Conservation (phyloP, 1,140 invertebrate species). For the Aphidius ervi region DNA sequence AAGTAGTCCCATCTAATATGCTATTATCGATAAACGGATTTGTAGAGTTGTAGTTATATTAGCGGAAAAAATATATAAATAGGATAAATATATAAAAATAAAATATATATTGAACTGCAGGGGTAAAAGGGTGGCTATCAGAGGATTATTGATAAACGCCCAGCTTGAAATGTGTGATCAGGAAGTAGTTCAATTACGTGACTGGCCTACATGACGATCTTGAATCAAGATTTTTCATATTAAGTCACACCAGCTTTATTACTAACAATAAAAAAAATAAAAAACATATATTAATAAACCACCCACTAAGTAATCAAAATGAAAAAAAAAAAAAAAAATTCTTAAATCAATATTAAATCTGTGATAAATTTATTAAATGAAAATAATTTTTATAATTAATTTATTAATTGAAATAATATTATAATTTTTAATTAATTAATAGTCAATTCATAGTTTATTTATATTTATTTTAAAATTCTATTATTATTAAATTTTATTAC, state of each 20-base stretch:
- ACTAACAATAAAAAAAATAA: not conserved
- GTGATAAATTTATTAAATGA: too few relatives aligned
- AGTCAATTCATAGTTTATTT: too few relatives aligned
- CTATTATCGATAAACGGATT: not conserved
- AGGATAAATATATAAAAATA: too few relatives aligned
- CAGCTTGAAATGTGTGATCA: slow-evolving; percentile 13
- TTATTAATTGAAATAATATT: too few relatives aligned
- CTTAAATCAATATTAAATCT: too few relatives aligned
- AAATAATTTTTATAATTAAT: too few relatives aligned
- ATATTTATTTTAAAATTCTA: too few relatives aligned
- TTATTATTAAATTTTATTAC: too few relatives aligned
- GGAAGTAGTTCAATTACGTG: slow-evolving; percentile 21
- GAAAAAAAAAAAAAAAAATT: too few relatives aligned
- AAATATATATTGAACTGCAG: not conserved
- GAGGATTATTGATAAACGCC: slow-evolving; percentile 12
- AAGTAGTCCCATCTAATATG: not conserved
- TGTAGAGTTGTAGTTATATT: not conserved
- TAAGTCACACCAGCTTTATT: slow-evolving; percentile 13
- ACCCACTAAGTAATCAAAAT: too few relatives aligned
- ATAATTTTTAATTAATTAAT: too few relatives aligned
- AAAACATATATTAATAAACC: not conserved
- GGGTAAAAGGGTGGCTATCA: not conserved
- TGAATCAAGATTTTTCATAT: slow-evolving; percentile 12
- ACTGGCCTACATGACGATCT: slow-evolving; percentile 15
- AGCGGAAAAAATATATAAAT: not conserved